Conservation (phyloP, 2,113 vertebrate genomes). For the Steatornis caripensis region DNA sequence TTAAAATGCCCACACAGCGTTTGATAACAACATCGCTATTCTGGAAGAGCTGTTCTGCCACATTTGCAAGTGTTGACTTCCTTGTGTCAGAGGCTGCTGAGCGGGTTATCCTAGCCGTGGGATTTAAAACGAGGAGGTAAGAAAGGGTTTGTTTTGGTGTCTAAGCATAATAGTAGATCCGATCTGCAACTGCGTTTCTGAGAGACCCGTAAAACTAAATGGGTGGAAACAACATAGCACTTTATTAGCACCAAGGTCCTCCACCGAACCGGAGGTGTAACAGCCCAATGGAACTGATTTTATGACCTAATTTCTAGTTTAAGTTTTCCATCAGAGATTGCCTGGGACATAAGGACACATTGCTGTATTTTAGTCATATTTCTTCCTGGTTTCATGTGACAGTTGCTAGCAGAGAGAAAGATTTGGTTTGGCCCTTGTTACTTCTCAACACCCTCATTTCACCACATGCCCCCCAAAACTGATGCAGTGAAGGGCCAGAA, state of each 20-base stretch:
- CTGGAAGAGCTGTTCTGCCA: not conserved
- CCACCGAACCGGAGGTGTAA: not conserved
- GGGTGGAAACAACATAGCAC: not conserved
- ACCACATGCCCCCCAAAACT: not conserved
- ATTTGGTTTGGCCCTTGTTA: not conserved
- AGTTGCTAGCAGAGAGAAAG: not conserved
- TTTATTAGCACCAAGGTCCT: constrained; percentile 15
- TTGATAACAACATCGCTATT: not conserved
- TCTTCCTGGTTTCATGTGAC: not conserved
- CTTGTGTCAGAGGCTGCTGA: not conserved
- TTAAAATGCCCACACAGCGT: constrained; percentile 41
- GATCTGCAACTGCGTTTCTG: not conserved
- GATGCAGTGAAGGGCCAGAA: not conserved
- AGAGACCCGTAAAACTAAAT: not conserved
- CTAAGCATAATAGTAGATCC: not conserved
- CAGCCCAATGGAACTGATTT: not conserved
- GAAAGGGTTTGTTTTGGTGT: constrained; percentile 12
- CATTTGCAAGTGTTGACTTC: constrained; percentile 30
- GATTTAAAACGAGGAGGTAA: not conserved
- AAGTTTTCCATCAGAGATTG: constrained; percentile 23
- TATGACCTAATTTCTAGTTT: constrained; percentile 16
- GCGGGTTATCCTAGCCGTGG: not conserved
- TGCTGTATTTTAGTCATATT: no score
- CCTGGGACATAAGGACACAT: constrained; percentile 2
- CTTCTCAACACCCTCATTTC: not conserved